Percentiles rank a stretch among this genome's conserved stretches.
These are phyloP conservation scores for Tachyglossus aculeatus DNA, from an alignment of 2,797 vertebrate species.

Conservation along the genomic window DNA sequence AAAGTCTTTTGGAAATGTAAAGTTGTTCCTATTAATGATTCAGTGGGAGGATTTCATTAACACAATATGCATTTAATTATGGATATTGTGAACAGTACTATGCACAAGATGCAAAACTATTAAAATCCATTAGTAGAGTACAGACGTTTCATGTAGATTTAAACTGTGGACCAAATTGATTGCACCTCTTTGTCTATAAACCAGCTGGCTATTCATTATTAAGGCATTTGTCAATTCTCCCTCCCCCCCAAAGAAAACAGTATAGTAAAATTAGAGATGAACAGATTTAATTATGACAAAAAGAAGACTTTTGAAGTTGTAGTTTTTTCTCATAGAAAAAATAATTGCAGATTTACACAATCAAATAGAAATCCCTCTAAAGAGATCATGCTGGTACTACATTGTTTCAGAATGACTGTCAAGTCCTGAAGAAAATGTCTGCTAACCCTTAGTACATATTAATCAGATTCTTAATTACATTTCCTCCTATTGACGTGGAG, in stretches of 20 bases:
- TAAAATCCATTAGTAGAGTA: slow-evolving; percentile 58
- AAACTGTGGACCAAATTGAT: slow-evolving; percentile 63
- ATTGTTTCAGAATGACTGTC: too few species aligned
- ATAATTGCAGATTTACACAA: too few species aligned
- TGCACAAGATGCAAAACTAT: slow-evolving; percentile 48
- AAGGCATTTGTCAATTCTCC: slow-evolving; percentile 64
- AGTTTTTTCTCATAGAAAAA: slow-evolving; percentile 22
- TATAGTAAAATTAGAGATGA: slow-evolving; percentile 37
- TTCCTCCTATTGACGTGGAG: too few species aligned
- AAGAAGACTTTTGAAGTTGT: slow-evolving; percentile 13
- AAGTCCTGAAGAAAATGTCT: too few species aligned
- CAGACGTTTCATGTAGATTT: slow-evolving; percentile 67
- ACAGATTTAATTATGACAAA: slow-evolving; percentile 22
- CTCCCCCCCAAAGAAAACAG: too few species aligned
- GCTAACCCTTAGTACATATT: too few species aligned
- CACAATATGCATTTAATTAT: slow-evolving; percentile 61
- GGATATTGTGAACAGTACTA: slow-evolving; percentile 45
- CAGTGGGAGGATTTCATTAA: slow-evolving; percentile 53
- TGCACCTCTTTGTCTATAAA: slow-evolving; percentile 52
- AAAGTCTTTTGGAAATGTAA: slow-evolving; percentile 35
- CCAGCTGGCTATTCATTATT: slow-evolving; percentile 68
- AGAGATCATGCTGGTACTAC: too few species aligned
- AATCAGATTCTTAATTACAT: too few species aligned
- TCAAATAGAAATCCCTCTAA: too few species aligned
- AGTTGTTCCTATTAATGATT: slow-evolving; percentile 40